phyloP scores from a whole-genome alignment of 1,140 invertebrate species.

The Adelges cooleyi region DNA sequence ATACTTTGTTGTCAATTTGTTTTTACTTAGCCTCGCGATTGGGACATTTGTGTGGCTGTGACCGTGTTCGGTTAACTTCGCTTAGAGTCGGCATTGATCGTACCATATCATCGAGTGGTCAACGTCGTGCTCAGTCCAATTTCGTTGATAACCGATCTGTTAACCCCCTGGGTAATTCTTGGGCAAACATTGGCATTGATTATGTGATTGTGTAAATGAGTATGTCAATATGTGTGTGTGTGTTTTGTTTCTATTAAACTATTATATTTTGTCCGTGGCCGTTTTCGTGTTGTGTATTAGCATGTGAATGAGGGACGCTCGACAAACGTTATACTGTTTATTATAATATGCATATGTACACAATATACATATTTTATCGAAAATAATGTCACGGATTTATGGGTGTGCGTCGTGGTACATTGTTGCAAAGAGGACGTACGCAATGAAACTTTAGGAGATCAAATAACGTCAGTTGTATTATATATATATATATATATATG shows the following conservation, averaged over 20 bases:
- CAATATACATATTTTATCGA: conserved; percentile 7
- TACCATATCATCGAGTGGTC: no score
- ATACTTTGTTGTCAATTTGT: no score
- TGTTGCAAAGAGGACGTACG: conserved; percentile 15
- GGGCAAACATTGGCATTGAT: not conserved
- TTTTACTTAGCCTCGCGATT: no score
- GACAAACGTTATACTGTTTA: not conserved
- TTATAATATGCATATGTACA: not conserved
- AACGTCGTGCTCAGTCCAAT: no score
- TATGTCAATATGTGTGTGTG: no score
- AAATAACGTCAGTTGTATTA: conserved; percentile 3
- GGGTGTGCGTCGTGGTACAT: conserved; percentile 23
- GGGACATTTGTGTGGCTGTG: no score
- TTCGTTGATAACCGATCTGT: not conserved
- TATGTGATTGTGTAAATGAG: no score
- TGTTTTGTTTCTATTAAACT: not conserved
- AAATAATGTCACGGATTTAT: conserved; percentile 21
- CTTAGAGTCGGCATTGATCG: no score
- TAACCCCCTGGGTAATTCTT: not conserved
- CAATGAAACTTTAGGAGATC: conserved; percentile 8
- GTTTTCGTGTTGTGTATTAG: not conserved
- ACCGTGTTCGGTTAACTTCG: no score
- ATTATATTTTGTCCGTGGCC: conserved; percentile 2
- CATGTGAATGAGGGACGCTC: not conserved
- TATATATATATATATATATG: no score